These are phyloP conservation scores for Glyptemys insculpta DNA, from an alignment of 2,797 vertebrate species.

Conservation along the genomic window DNA sequence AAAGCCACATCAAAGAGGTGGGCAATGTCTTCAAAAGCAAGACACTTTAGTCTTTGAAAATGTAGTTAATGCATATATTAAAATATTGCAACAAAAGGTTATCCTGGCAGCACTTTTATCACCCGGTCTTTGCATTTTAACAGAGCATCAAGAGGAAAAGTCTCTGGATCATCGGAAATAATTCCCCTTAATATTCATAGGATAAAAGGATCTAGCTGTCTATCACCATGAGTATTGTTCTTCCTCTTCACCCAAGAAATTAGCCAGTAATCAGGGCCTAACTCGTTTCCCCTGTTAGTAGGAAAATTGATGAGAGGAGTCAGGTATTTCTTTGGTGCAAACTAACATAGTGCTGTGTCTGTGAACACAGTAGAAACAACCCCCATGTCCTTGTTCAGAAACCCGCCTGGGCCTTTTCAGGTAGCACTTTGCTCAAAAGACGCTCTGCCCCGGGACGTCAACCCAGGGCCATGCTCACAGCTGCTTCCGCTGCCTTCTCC, in stretches of 20 bases:
- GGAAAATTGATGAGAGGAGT: fast-evolving
- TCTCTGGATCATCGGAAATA: not conserved
- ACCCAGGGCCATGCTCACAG: too few species aligned
- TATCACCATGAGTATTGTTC: not conserved
- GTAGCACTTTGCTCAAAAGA: not conserved
- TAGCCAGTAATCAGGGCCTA: not conserved
- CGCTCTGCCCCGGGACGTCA: fast-evolving
- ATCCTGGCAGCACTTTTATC: not conserved
- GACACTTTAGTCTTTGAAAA: not conserved
- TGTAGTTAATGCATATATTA: not conserved
- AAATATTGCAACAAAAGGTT: not conserved
- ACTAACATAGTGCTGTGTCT: fast-evolving
- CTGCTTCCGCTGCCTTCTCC: not conserved
- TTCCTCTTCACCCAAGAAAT: not conserved
- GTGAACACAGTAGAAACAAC: fast-evolving
- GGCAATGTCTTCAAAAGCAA: not conserved
- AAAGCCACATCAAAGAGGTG: not conserved
- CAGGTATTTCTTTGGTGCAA: fast-evolving
- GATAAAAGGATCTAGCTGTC: not conserved
- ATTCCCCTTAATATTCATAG: conserved; percentile 2
- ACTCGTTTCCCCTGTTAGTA: not conserved
- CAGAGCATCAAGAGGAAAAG: not conserved
- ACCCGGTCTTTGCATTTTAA: not conserved
- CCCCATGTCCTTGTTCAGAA: not conserved
- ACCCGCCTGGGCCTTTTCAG: not conserved